Conservation (phyloP, 2,797 vertebrate species). For the Cetoscarus ocellatus region DNA sequence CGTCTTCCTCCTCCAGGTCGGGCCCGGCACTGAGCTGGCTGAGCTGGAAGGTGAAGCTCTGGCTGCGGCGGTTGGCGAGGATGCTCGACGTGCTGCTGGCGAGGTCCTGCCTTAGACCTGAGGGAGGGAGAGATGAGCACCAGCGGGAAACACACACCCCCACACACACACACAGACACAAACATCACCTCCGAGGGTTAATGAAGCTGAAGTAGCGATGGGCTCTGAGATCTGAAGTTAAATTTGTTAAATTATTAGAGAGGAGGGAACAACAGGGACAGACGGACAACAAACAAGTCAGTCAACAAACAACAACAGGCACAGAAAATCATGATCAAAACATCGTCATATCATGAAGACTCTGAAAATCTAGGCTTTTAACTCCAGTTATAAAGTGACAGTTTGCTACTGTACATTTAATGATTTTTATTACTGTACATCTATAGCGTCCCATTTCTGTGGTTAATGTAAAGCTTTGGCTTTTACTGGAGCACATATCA, state of each 20-base stretch:
- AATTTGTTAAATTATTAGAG: conserved; percentile 70
- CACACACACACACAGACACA: conserved; percentile 33
- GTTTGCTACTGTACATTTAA: too few relatives aligned
- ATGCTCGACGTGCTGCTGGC: conserved; percentile 88
- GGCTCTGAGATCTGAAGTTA: conserved; percentile 75
- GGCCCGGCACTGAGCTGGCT: conserved; percentile 83
- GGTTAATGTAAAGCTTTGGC: too few relatives aligned
- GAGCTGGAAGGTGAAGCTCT: conserved; percentile 85
- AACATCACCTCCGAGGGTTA: conserved; percentile 76
- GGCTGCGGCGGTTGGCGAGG: conserved; percentile 87
- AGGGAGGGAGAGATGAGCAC: conserved; percentile 52
- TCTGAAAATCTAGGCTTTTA: too few relatives aligned
- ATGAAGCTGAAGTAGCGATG: conserved; percentile 84
- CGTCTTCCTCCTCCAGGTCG: conserved; percentile 88
- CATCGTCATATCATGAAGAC: too few relatives aligned
- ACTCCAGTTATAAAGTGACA: too few relatives aligned
- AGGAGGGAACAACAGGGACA: conserved; percentile 36
- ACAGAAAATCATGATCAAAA: neutral
- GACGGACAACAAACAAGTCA: conserved; percentile 11
- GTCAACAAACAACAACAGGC: neutral
- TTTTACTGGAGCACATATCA: too few relatives aligned
- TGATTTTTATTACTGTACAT: too few relatives aligned
- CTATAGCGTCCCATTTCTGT: too few relatives aligned
- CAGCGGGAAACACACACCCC: conserved; percentile 19
- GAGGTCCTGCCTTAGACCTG: conserved; percentile 96